Evolutionary conservation across 2,797 vertebrate species (phyloP), one percentile per base, ranked within the genome.

Genomic region (Danio albolineatus): DNA sequence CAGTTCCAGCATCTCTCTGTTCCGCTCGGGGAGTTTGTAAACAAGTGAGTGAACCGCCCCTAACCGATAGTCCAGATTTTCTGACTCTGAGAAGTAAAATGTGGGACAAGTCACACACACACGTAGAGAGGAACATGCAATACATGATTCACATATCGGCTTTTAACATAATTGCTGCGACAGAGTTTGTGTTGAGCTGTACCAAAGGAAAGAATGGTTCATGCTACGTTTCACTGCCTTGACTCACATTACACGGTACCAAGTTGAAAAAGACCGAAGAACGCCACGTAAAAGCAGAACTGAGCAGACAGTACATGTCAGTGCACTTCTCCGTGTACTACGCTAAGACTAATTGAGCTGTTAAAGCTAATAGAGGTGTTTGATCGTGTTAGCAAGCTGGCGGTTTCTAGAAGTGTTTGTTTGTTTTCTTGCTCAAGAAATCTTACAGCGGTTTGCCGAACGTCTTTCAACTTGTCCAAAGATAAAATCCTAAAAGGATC

Each of bases 11-110:
- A 99, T 98, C 87, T 98, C 95, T 49, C 93, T 92, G 84, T 97
- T 98, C 89, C 94, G 97, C 83, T 97, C 97, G n/a, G 97, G 97
- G 0, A 99, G 92, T 85, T 97, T 98, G 91, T 99, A 96, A 83
- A 96, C 92, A 44, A 99, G 91, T 0, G 95, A 93, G 46, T 99
- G 97, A 87, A 99, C 97, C 84, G 96, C 95, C 87, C 96, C 95
- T 69, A 97, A 93, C 65, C 97, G 93, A 83, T 95, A 94, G 92
- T 99, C 97, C 86, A 96, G 91, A 88, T 95, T 99, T 78, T 99
- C 97, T 0, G 97, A 98, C 87, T 99, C 98, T 99, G 85, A 41
- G 44, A 10, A 10, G 51, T 38, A 36, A 64, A 64, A 62, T 4
- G 19, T 39, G 4, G 46, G 57, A 81, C 88, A 1, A 72, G 70